phyloP scores from a whole-genome alignment of 37 sponge, comb jelly and placozoan species.

The Corticium candelabrum region DNA sequence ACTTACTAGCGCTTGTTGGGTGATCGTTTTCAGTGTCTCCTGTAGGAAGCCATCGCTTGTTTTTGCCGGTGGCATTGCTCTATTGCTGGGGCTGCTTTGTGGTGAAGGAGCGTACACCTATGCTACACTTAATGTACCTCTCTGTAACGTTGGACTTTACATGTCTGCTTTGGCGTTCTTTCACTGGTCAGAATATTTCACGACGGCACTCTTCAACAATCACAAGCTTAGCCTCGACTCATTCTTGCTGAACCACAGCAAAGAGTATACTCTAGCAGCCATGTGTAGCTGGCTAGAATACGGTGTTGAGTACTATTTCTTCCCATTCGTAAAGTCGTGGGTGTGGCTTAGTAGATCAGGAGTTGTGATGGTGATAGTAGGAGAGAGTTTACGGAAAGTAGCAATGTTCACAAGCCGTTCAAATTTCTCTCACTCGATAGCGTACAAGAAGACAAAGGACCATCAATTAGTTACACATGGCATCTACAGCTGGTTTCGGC shows the following conservation, averaged over 20 bases:
- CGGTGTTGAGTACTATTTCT: slow-evolving; percentile 49
- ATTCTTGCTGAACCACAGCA: slow-evolving; percentile 87
- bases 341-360: slow-evolving; percentile 30
- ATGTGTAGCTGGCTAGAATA: slow-evolving; percentile 71
- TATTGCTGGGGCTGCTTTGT: no score
- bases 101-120: no score
- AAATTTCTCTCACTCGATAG: slow-evolving; percentile 81
- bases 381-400: slow-evolving; percentile 70
- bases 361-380: slow-evolving; percentile 35
- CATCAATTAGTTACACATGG: slow-evolving; percentile 75
- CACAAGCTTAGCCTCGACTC: slow-evolving; percentile 61
- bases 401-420: slow-evolving; percentile 82
- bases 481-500: slow-evolving; percentile 70
- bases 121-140: background rate
- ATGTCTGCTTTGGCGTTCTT: slow-evolving; percentile 69
- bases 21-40: no score
- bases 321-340: slow-evolving; percentile 43
- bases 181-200: slow-evolving; percentile 81
- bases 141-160: slow-evolving; percentile 51
- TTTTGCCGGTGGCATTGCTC: no score
- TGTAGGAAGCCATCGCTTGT: no score
- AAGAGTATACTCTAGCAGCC: slow-evolving; percentile 68
- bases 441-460: slow-evolving; percentile 29
- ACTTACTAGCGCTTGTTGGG: no score
- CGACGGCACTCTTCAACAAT: slow-evolving; percentile 74